Percentiles rank a stretch among this genome's conserved stretches.
These are phyloP conservation scores for Zosterops japonicus DNA, from an alignment of 2,113 vertebrate species.

Conservation along the genomic window DNA sequence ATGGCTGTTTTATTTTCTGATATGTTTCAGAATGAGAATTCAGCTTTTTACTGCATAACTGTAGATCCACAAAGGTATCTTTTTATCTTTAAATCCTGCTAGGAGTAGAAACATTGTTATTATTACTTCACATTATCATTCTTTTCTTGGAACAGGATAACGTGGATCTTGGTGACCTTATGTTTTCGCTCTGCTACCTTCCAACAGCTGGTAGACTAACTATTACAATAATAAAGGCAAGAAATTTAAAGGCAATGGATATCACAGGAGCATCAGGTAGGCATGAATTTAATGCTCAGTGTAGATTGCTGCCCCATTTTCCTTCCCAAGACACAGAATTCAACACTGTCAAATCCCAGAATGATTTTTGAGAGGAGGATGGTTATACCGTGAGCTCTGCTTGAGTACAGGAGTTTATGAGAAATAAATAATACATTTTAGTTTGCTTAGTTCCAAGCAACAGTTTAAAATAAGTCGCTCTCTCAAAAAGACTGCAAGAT, in stretches of 20 bases:
- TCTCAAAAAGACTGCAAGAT: not conserved
- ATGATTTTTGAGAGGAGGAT: not conserved
- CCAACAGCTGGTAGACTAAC: slow-evolving; percentile 96
- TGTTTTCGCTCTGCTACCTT: slow-evolving; percentile 99
- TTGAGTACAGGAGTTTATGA: not conserved
- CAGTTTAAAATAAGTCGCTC: not conserved
- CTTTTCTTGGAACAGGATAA: slow-evolving; percentile 84
- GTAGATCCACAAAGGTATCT: not conserved
- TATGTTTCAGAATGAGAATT: not conserved
- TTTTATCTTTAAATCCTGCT: not conserved
- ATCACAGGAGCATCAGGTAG: slow-evolving; percentile 98
- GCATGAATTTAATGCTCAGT: not conserved
- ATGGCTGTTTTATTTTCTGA: not conserved
- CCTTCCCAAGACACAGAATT: not conserved
- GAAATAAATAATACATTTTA: not conserved
- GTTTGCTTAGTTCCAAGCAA: not conserved
- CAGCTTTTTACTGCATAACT: not conserved
- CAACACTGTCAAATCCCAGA: not conserved
- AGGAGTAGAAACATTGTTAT: not conserved
- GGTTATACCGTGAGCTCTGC: not conserved
- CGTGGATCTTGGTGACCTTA: slow-evolving; percentile 95
- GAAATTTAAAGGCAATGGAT: slow-evolving; percentile 99
- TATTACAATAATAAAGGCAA: slow-evolving; percentile 97
- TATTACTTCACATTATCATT: not conserved
- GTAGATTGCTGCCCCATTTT: not conserved